phyloP scores from a whole-genome alignment of 2,797 vertebrate genomes.

The Spinibarbus caldwelli region DNA sequence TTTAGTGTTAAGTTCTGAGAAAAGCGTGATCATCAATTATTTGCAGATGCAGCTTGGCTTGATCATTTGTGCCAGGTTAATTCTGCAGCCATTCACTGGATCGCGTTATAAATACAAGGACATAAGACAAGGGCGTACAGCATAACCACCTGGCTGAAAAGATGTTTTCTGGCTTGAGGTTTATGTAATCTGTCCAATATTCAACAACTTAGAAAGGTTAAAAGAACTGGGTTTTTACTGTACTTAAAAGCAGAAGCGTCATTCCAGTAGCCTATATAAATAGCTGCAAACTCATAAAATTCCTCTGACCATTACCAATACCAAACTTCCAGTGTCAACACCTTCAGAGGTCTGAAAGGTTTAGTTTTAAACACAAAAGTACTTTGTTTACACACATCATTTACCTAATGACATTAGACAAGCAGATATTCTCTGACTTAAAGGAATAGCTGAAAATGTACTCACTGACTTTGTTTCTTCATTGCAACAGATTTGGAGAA shows the following conservation, averaged over 20 bases:
- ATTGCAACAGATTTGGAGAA: neutral
- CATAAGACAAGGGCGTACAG: neutral
- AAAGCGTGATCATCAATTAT: neutral
- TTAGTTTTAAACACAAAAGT: neutral
- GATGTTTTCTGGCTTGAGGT: neutral
- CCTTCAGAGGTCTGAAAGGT: neutral
- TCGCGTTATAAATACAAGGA: neutral
- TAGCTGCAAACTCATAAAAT: neutral
- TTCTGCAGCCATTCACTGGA: neutral
- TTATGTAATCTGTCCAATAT: slow-evolving; percentile 11
- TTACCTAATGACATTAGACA: neutral
- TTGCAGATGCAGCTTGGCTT: neutral
- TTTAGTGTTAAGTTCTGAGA: neutral
- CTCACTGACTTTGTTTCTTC: neutral
- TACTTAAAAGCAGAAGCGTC: neutral
- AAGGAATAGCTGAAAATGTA: neutral
- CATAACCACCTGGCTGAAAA: neutral
- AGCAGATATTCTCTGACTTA: neutral
- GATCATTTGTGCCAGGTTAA: neutral
- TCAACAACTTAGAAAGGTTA: neutral
- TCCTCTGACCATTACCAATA: neutral
- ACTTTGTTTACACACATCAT: neutral
- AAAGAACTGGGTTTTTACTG: neutral
- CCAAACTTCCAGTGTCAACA: neutral
- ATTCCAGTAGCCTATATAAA: neutral